Percentiles rank a stretch among this genome's conserved stretches.
phyloP scores from a whole-genome alignment of 2,888 invertebrate species.

The Lochmaea capreae region DNA sequence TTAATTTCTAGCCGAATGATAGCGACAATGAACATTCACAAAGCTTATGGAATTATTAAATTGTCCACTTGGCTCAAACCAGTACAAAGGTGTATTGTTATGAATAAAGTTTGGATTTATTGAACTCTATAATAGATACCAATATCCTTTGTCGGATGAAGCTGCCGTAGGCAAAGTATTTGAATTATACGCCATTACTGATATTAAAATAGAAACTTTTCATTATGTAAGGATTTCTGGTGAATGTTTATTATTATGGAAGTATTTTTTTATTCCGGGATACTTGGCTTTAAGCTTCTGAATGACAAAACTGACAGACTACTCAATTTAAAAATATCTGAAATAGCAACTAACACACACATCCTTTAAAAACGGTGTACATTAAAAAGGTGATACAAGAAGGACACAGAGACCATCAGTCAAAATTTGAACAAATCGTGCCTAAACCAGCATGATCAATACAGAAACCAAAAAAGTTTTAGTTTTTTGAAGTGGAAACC shows the following conservation, averaged over 20 bases:
- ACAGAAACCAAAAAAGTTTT: too few species aligned
- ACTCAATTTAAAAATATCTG: too few species aligned
- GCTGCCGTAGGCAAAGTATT: not conserved
- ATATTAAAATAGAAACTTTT: not conserved
- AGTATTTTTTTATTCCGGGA: not conserved
- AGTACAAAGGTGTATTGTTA: not conserved
- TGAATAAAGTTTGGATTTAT: not conserved
- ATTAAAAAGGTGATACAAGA: too few species aligned
- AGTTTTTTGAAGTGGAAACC: too few species aligned
- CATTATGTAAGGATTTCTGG: not conserved
- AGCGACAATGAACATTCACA: not conserved
- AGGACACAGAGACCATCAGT: too few species aligned
- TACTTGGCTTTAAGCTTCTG: too few species aligned
- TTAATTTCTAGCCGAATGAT: not conserved
- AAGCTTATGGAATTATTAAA: conserved; percentile 5
- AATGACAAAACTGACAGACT: too few species aligned
- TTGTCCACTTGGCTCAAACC: not conserved
- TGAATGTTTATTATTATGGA: not conserved
- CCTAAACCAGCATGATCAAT: too few species aligned
- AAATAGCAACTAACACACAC: too few species aligned
- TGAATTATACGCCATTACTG: not conserved
- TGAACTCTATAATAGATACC: not conserved
- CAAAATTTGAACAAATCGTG: too few species aligned
- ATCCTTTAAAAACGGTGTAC: too few species aligned
- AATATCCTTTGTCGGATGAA: not conserved